Evolutionary conservation across 2,888 invertebrate species (phyloP).

Genomic region (Pterobdella sp.): DNA sequence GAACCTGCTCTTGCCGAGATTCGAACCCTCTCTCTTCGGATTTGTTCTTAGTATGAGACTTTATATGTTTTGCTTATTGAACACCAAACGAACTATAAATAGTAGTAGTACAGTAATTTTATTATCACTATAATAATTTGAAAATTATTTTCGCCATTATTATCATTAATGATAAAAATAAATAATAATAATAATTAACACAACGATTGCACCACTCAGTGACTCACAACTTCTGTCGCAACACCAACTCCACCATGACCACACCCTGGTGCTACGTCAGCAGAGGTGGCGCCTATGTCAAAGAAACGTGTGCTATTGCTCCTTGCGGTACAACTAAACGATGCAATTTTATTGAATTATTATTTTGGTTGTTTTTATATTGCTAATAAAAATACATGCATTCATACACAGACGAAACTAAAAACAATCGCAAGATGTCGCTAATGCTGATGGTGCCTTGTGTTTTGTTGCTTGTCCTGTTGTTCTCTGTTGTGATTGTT

Average conservation of each 20-base stretch:
- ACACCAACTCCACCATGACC: conserved; percentile 13
- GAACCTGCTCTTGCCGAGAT: background rate
- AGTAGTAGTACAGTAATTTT: too few relatives aligned
- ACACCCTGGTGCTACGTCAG: conserved; percentile 27
- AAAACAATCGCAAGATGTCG: background rate
- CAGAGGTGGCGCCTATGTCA: conserved; percentile 5
- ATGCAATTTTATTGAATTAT: background rate
- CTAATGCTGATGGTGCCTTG: background rate
- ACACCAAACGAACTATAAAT: too few relatives aligned
- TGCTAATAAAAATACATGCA: background rate
- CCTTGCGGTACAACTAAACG: conserved; percentile 9
- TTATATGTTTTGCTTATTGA: too few relatives aligned
- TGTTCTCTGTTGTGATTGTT: background rate
- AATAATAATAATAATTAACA: background rate
- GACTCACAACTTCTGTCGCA: conserved; percentile 27
- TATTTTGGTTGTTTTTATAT: background rate
- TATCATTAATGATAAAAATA: background rate
- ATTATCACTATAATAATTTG: too few relatives aligned
- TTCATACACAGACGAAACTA: background rate
- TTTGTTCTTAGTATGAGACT: background rate
- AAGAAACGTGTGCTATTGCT: conserved; percentile 14
- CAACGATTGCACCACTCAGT: background rate
- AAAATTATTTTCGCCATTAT: background rate
- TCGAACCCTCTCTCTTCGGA: background rate
- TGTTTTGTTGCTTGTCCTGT: conserved; percentile 7